Base-by-base conservation (phyloP, 1,140 invertebrate species). In the Copidosoma floridanum region DNA sequence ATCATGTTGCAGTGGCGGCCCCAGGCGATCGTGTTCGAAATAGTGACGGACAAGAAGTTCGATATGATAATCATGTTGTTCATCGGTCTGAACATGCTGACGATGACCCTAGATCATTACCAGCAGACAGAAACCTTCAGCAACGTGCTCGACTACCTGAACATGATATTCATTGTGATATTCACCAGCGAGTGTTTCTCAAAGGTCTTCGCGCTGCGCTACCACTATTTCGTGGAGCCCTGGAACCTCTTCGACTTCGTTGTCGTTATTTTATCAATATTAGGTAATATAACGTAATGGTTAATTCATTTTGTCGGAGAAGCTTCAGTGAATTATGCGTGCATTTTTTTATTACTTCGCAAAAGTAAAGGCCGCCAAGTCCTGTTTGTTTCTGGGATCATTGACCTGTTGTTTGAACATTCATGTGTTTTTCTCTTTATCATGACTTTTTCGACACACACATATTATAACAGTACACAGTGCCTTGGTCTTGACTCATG, bases 231-330 rank as follows among this genome's bases (percentile, higher is more conserved):
- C 86, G 95, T 94, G 81, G 94, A 98, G 82, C 95, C 96, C 59
- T 99, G 97, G 97, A 99, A 99, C 85, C 86, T 98, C 70, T 99
- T 99, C 85, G 97, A 99, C 87, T 96, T 97, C 84, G 92, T 97
- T 74, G 95, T 99, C 78, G 96, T 99, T 74, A 95, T 97, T 84
- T 89, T 98, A 81, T 98, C 96, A 79, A 95, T 99, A 84, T 88
- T 95, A 83, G 92, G 93, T 94, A 86, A 88, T 78, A 73, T 80
- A 79, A 74, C 75, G 77, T 80, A 71, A 80, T 81, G 76, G 71
- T 73, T 75, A 64, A 55, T 65, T 66, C 71, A 71, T n/a, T 72
- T 78, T 78, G 74, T 32, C 74, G 27, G 52, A 62, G n/a, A 32
- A 75, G 77, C 69, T 68, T 76, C 67, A 72, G 73, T 57, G 60